phyloP scores from a whole-genome alignment of 2,113 vertebrate genomes.

The Elephas maximus region DNA sequence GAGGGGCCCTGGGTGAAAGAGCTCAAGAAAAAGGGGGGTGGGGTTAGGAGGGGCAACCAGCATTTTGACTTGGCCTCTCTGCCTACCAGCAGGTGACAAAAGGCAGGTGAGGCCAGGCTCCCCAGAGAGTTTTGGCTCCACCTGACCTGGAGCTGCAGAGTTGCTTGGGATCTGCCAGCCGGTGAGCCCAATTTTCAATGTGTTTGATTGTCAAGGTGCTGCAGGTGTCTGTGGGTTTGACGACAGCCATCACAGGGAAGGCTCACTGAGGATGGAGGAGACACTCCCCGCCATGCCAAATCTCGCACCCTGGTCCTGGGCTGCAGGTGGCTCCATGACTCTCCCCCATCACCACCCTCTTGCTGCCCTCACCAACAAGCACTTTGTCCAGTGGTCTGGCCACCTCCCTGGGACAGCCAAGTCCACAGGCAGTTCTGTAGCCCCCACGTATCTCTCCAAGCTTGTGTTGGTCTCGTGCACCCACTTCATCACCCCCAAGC shows the following conservation, averaged over 20 bases:
- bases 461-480: rapidly evolving
- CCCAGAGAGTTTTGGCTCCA: background rate
- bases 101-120: background rate
- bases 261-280: background rate
- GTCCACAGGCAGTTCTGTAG: background rate
- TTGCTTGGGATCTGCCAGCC: background rate
- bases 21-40: background rate
- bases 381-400: background rate
- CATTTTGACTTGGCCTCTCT: background rate
- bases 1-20: background rate
- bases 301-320: background rate
- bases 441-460: background rate
- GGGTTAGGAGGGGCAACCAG: too few relatives aligned
- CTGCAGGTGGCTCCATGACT: background rate
- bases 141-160: background rate
- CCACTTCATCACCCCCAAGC: background rate
- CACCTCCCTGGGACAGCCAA: rapidly evolving
- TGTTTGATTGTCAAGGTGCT: too few relatives aligned
- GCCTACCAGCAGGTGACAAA: background rate
- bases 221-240: background rate
- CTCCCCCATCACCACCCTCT: background rate
- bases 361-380: background rate
- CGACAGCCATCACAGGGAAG: rapidly evolving
- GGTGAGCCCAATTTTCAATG: background rate
- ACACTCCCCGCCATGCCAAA: background rate